These are phyloP conservation scores for Palythoa grandis DNA, from an alignment of 92 coral and sea anemone species.

Conservation along the genomic window DNA sequence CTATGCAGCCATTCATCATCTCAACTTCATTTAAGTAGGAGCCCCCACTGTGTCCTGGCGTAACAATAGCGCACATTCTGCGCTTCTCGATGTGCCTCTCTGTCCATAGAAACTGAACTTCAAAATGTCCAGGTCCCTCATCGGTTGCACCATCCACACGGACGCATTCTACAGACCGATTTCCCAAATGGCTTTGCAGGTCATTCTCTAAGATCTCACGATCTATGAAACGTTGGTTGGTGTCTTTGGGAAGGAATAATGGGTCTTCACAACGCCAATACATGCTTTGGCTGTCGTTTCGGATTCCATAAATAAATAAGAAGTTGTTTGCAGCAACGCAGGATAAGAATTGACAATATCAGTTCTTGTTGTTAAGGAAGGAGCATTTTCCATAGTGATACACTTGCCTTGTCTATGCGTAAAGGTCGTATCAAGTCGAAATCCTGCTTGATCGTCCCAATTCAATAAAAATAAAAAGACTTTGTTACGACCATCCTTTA, in stretches of 20 bases:
- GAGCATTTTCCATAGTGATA: constrained; percentile 10
- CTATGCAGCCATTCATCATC: constrained; percentile 44
- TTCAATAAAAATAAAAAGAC: constrained; percentile 25
- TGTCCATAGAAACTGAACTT: constrained; percentile 52
- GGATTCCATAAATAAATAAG: constrained; percentile 40
- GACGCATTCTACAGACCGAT: constrained; percentile 12
- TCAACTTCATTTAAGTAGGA: constrained; percentile 47
- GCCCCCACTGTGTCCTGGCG: constrained; percentile 39
- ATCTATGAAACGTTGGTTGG: too few relatives aligned
- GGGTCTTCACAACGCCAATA: neutral
- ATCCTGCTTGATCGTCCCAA: constrained; percentile 24
- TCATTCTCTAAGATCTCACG: too few relatives aligned
- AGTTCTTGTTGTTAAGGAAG: constrained; percentile 40
- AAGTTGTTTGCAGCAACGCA: constrained; percentile 42
- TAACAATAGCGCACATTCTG: constrained; percentile 29
- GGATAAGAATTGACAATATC: constrained; percentile 41
- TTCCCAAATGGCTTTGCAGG: neutral
- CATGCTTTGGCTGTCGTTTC: constrained; percentile 24
- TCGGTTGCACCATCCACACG: constrained; percentile 46
- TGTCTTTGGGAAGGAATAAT: too few relatives aligned
- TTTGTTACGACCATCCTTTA: constrained; percentile 17
- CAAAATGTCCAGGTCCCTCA: constrained; percentile 35
- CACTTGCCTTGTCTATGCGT: constrained; percentile 13
- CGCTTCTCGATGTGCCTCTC: constrained; percentile 35
- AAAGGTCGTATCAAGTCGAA: constrained; percentile 39